These are phyloP conservation scores for Sycophaga agraensis DNA, from an alignment of 1,140 invertebrate species.

Conservation along the genomic window DNA sequence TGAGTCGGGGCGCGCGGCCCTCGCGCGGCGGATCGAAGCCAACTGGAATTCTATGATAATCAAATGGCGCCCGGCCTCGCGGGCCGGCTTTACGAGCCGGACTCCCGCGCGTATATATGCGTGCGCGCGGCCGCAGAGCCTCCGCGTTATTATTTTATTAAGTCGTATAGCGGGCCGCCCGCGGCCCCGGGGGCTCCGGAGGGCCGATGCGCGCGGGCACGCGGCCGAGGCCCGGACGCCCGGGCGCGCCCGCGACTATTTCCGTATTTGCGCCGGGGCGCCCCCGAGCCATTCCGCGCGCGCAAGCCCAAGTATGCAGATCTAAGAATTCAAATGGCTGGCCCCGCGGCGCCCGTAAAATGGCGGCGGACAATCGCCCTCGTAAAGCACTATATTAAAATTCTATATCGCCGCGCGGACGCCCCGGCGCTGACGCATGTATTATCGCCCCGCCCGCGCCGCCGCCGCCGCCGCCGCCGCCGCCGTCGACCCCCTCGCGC, in stretches of 20 bases:
- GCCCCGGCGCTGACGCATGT: conserved; percentile 13
- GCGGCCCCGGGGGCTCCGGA: conserved; percentile 4
- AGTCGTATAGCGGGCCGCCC: conserved; percentile 46
- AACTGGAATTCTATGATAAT: conserved; percentile 56
- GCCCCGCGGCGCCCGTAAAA: conserved; percentile 53
- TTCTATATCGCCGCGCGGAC: conserved; percentile 50
- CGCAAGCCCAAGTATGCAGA: conserved; percentile 58
- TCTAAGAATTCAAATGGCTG: conserved; percentile 60
- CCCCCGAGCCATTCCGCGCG: conserved; percentile 46
- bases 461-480: neutral
- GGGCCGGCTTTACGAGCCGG: conserved; percentile 24
- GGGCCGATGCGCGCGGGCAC: conserved; percentile 14
- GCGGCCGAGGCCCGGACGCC: conserved; percentile 19
- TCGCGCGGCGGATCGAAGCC: conserved; percentile 38
- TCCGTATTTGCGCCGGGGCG: neutral
- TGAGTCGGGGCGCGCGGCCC: neutral
- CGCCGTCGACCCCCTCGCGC: neutral
- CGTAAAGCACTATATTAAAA: conserved; percentile 61
- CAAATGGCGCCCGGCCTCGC: conserved; percentile 45
- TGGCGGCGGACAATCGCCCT: conserved; percentile 58
- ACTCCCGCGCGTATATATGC: conserved; percentile 21
- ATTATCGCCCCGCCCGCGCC: conserved; percentile 13
- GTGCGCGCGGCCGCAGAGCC: conserved; percentile 17
- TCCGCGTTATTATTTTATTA: conserved; percentile 53
- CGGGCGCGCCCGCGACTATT: conserved; percentile 5